Base-by-base conservation (phyloP, 1,140 invertebrate species). In the Trissolcus basalis region DNA sequence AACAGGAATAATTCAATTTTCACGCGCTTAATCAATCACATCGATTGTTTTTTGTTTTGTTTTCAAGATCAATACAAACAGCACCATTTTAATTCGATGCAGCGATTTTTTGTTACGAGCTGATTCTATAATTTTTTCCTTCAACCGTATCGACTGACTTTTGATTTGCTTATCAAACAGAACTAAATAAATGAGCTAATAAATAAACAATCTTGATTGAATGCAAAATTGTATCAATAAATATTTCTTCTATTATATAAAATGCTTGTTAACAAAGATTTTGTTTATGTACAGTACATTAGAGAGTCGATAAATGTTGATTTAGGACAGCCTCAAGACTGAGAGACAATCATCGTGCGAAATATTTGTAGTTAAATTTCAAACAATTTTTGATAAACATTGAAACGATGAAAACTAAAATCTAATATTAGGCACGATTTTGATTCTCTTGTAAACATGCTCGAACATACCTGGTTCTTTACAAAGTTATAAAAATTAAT, bases 401-500 rank as follows among this genome's bases (percentile, higher is more conserved):
- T 27, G 19, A 27, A 27, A 27, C 13, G n/a, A 16, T 58, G 41
- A 48, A 27, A 45, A 43, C n/a, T 27, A 76, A 81, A 77, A 71
- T 76, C 51, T 11, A 60, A 69, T 43, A 54, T 60, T 61, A 33
- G 41, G 56, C 58, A 70, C 44, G 51, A 61, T 44, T 73, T 47
- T 65, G 5, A 15, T 58, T 53, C 13, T 50, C 53, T 36, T 60
- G 67, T 61, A 65, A 78, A 67, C 55, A 63, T 78, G 80, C 76
- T 71, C 59, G 81, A 86, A 82, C 77, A 78, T 79, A 82, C 47
- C 74, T 51, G 78, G 70, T 77, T 75, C 58, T 77, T 70, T 60
- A 56, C 76, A 82, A 81, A 81, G 64, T 45, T 79, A 84, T 82
- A 79, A 82, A 82, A 74, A 83, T 81, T 81, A 82, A 82, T 77